Percentiles rank a stretch among this genome's conserved stretches.
These are phyloP conservation scores for Leistus spinibarbis DNA, from an alignment of 2,888 invertebrate genomes.

Conservation along the genomic window DNA sequence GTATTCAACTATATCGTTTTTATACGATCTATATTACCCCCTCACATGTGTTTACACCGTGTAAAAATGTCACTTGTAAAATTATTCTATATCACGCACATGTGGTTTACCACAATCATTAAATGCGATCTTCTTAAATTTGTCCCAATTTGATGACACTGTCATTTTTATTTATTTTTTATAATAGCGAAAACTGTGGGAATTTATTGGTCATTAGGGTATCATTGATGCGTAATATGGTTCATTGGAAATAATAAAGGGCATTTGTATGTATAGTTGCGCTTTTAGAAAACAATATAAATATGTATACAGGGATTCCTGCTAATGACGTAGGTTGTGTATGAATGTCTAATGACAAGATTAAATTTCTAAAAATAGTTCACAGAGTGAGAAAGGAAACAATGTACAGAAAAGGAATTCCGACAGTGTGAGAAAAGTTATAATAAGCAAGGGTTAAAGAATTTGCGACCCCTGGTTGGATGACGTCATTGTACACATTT, in stretches of 20 bases:
- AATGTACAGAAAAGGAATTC: not conserved
- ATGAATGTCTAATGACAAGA: too few relatives aligned
- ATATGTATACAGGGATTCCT: too few relatives aligned
- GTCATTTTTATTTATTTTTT: too few relatives aligned
- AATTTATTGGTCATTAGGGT: conserved; percentile 1
- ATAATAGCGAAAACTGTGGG: not conserved
- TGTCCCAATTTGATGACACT: not conserved
- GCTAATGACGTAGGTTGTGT: too few relatives aligned
- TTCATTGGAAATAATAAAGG: not conserved
- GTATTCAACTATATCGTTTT: conserved; percentile 22
- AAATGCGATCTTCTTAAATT: conserved; percentile 5
- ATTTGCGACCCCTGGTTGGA: conserved; percentile 16
- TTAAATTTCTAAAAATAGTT: conserved; percentile 15
- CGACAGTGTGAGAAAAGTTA: conserved; percentile 15
- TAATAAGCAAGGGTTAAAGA: conserved; percentile 14
- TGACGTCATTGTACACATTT: conserved; percentile 13
- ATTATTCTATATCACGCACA: conserved; percentile 20
- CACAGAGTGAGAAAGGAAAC: too few relatives aligned
- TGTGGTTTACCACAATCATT: conserved; percentile 26
- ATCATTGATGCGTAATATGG: not conserved
- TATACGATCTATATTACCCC: conserved; percentile 10
- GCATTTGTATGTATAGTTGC: not conserved
- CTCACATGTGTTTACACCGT: conserved; percentile 12
- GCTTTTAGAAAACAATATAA: too few relatives aligned
- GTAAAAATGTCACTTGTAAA: conserved; percentile 13